Evolutionary conservation across 2,888 invertebrate genomes (phyloP).

Genomic region (Smittia aterrima): DNA sequence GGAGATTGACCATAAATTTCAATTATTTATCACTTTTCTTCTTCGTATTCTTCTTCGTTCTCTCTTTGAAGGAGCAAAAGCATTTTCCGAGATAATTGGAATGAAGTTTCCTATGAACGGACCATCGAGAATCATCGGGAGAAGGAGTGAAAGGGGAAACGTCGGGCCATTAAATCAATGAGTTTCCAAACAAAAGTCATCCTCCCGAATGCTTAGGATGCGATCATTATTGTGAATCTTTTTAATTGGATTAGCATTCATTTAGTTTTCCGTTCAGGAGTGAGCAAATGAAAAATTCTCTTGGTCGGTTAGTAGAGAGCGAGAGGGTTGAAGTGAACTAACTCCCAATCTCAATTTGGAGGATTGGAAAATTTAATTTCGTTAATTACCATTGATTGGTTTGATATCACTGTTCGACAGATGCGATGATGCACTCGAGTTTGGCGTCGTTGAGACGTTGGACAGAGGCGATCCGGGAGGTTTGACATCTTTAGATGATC

Average conservation of each 20-base stretch:
- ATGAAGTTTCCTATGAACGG: neutral
- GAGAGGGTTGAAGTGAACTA: neutral
- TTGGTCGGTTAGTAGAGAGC: neutral
- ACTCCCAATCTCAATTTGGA: neutral
- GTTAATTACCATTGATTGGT: constrained; percentile 44
- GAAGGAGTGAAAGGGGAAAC: neutral
- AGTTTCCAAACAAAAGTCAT: constrained; percentile 11
- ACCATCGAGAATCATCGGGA: neutral
- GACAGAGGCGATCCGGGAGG: constrained; percentile 45
- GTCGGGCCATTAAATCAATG: constrained; percentile 16
- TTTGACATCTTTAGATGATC: constrained; percentile 44
- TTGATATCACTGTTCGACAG: constrained; percentile 45
- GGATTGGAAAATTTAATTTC: constrained; percentile 24
- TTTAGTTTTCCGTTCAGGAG: neutral
- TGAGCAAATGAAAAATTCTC: neutral
- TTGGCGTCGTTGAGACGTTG: constrained; percentile 45
- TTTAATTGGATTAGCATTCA: constrained; percentile 18
- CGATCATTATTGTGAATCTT: constrained; percentile 17
- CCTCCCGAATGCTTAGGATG: neutral
- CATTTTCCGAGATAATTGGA: constrained; percentile 3
- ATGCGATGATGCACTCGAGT: constrained; percentile 45
- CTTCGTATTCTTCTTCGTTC: too few relatives aligned
- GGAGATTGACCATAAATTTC: constrained; percentile 13
- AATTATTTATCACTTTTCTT: constrained; percentile 18
- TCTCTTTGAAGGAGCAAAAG: neutral